A percentile compares a stretch with the other conserved stretches of the same genome.
phyloP scores from a whole-genome alignment of 2,797 vertebrate species.

The Apogon talboti region DNA sequence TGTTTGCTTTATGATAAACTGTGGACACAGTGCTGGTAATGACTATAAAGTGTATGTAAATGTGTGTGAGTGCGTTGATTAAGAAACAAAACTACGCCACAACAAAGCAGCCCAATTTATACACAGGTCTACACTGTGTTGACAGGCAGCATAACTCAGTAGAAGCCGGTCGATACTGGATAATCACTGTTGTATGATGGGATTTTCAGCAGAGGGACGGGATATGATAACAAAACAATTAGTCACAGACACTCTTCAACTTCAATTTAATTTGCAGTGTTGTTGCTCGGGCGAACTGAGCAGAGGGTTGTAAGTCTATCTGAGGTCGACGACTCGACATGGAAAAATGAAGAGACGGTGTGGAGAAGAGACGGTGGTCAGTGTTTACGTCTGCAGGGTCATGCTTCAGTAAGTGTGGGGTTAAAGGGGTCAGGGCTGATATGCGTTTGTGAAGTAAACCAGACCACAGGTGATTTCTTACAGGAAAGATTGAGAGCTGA shows the following conservation, averaged over 20 bases:
- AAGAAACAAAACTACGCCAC: background rate
- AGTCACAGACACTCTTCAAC: slow-evolving; percentile 27
- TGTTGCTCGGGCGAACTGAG: slow-evolving; percentile 54
- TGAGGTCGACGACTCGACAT: slow-evolving; percentile 43
- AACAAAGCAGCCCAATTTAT: background rate
- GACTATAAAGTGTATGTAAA: background rate
- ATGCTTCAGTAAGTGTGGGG: slow-evolving; percentile 38
- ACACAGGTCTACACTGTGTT: background rate
- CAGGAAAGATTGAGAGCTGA: background rate
- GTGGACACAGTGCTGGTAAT: slow-evolving; percentile 7
- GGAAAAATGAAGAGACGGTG: slow-evolving; percentile 35
- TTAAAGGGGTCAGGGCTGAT: slow-evolving; percentile 24
- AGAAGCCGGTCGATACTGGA: slow-evolving; percentile 10
- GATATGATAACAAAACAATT: slow-evolving; percentile 39
- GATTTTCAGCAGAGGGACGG: slow-evolving; percentile 32
- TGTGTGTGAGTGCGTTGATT: slow-evolving; percentile 1
- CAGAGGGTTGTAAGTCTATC: slow-evolving; percentile 59
- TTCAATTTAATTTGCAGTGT: slow-evolving; percentile 46
- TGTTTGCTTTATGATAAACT: slow-evolving; percentile 4
- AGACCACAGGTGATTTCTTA: slow-evolving; percentile 32
- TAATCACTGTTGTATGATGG: slow-evolving; percentile 6
- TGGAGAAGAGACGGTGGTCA: slow-evolving; percentile 5
- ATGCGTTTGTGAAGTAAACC: slow-evolving; percentile 36
- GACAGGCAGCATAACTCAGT: slow-evolving; percentile 9
- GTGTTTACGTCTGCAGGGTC: slow-evolving; percentile 4